These are phyloP conservation scores for Scaptomyza cyrtandrae DNA, from an alignment of 2,888 invertebrate genomes.

Conservation along the genomic window DNA sequence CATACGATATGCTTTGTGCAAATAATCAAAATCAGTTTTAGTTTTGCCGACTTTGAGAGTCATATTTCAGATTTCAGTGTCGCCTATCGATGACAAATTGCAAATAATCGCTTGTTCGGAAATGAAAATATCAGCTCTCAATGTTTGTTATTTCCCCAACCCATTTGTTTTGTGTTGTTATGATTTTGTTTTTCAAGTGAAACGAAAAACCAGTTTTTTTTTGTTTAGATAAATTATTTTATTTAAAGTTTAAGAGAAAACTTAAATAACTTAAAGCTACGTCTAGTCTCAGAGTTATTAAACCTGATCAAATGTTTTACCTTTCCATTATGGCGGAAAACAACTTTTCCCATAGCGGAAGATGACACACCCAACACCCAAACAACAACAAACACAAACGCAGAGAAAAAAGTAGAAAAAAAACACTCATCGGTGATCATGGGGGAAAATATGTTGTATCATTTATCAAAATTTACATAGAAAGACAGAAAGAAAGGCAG, in stretches of 20 bases:
- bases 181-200: slow-evolving; percentile 19
- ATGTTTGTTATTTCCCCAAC: slow-evolving; percentile 9
- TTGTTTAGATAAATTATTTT: no score
- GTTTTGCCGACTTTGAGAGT: slow-evolving; percentile 43
- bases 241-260: no score
- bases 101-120: slow-evolving; percentile 53
- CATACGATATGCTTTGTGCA: slow-evolving; percentile 40
- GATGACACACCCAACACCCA: slow-evolving; percentile 24
- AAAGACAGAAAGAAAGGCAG: slow-evolving; percentile 16
- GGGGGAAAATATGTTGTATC: slow-evolving; percentile 42
- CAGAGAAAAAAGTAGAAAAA: slow-evolving; percentile 16
- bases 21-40: slow-evolving; percentile 50
- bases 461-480: slow-evolving; percentile 71
- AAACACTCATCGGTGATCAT: slow-evolving; percentile 25
- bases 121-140: slow-evolving; percentile 34
- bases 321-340: slow-evolving; percentile 15
- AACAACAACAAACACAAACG: slow-evolving; percentile 2
- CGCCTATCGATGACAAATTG: slow-evolving; percentile 69
- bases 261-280: no score
- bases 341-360: slow-evolving; percentile 54
- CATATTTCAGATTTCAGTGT: slow-evolving; percentile 37
- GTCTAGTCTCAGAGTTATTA: slow-evolving; percentile 31
- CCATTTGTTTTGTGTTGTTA: slow-evolving; percentile 1
- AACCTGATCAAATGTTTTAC: slow-evolving; percentile 47
- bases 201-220: slow-evolving; percentile 13